Percentiles rank a stretch among this genome's conserved stretches.
phyloP scores from a whole-genome alignment of 1,140 invertebrate genomes.

The Myzus persicae region DNA sequence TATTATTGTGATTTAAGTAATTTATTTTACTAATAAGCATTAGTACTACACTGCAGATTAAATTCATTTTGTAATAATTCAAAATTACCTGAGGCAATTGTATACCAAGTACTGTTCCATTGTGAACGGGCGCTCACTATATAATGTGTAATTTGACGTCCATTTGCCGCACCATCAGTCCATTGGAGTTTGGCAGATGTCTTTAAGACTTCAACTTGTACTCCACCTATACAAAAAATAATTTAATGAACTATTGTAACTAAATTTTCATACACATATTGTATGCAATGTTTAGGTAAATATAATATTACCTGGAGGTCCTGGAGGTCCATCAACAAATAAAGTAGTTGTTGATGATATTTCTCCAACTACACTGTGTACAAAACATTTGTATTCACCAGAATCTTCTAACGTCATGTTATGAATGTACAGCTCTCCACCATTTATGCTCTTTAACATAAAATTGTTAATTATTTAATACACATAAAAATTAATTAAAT shows the following conservation, averaged over 20 bases:
- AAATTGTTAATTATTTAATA: neutral
- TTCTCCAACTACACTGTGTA: conserved; percentile 85
- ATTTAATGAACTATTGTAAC: neutral
- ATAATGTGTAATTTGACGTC: conserved; percentile 78
- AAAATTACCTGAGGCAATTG: conserved; percentile 72
- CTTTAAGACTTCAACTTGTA: conserved; percentile 79
- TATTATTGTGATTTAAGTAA: too few relatives aligned
- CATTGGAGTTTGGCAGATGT: conserved; percentile 82
- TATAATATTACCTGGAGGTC: conserved; percentile 71
- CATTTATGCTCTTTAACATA: conserved; percentile 68
- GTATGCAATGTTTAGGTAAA: neutral
- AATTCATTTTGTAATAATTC: conserved; percentile 10
- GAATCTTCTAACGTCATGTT: conserved; percentile 86
- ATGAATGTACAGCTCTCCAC: conserved; percentile 78
- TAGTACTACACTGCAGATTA: too few relatives aligned
- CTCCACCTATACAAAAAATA: conserved; percentile 69
- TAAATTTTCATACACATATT: neutral
- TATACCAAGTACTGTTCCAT: conserved; percentile 84
- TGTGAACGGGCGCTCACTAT: conserved; percentile 83
- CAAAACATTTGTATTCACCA: conserved; percentile 88
- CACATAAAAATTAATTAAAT: neutral
- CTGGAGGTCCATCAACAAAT: conserved; percentile 83
- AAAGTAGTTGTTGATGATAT: conserved; percentile 77
- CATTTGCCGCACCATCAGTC: conserved; percentile 89
- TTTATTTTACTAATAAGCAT: too few relatives aligned